A percentile compares a stretch with the other conserved stretches of the same genome.
These are phyloP conservation scores for Tetraodon nigroviridis DNA, from an alignment of 2,113 vertebrate genomes.

Conservation along the genomic window DNA sequence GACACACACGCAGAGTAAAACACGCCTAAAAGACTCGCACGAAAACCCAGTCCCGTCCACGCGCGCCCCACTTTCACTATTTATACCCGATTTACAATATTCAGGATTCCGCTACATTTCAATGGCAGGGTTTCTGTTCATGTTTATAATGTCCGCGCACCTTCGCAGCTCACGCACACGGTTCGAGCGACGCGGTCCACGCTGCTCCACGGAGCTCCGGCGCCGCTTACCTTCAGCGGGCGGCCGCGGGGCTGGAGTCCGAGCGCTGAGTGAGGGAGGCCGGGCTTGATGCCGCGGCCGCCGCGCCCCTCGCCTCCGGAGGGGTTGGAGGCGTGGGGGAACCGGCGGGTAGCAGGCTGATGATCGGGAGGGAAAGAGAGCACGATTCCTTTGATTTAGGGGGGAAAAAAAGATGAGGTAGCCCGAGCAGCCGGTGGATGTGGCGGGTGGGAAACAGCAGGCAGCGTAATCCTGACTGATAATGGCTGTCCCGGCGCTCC, in stretches of 20 bases:
- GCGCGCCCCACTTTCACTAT: too few species aligned
- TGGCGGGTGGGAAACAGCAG: constrained; percentile 19
- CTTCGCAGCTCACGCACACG: neutral
- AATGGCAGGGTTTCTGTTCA: too few species aligned
- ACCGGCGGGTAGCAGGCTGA: neutral
- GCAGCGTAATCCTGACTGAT: constrained; percentile 54
- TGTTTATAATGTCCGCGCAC: neutral
- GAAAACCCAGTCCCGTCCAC: too few species aligned
- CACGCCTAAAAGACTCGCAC: too few species aligned
- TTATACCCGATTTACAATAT: too few species aligned
- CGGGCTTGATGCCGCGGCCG: constrained; percentile 57
- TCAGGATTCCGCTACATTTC: too few species aligned
- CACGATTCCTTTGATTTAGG: too few species aligned
- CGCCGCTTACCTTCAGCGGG: constrained; percentile 72
- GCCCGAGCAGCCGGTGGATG: neutral
- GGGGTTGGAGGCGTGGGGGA: too few species aligned
- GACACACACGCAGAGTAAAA: too few species aligned
- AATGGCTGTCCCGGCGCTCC: constrained; percentile 69
- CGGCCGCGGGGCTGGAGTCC: constrained; percentile 52
- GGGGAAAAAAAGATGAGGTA: too few species aligned
- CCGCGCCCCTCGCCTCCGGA: constrained; percentile 41
- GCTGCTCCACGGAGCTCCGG: constrained; percentile 34
- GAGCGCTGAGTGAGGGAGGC: constrained; percentile 60
- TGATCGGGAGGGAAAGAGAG: constrained; percentile 7
- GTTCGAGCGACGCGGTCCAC: too few species aligned